Evolutionary conservation across 2,888 invertebrate species (phyloP), one percentile per base, ranked within the genome.

Genomic region (Phytoseiulus persimilis): DNA sequence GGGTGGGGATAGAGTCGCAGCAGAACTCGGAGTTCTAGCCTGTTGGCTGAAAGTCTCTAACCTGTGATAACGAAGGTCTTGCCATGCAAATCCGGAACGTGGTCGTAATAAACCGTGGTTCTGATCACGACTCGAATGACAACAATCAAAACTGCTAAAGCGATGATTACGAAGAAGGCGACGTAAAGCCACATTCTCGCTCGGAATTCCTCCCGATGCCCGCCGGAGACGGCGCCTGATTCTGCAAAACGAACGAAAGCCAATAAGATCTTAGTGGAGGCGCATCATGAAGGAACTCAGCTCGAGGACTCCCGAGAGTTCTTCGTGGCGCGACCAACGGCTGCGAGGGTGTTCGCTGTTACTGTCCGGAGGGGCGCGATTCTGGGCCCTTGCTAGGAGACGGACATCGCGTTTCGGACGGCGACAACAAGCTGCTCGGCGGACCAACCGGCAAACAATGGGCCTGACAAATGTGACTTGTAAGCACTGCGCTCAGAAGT

Each of bases 21-120:
- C n/a, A n/a, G n/a, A n/a, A n/a, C n/a, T n/a, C n/a, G n/a, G n/a
- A n/a, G n/a, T n/a, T n/a, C n/a, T n/a, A n/a, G 46, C 9, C 46
- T 46, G 9, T 46, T 46, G 46, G 9, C 46, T 46, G 46, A 6
- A 46, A 46, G n/a, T n/a, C 33, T 6, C 87, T 87, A 23, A 87
- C 87, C 87, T 87, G 87, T 87, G 32, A 87, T 33, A 23, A 87
- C 87, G 32, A 87, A 31, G 31, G 87, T 87, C 87, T 87, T 87
- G 87, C 87, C 87, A 33, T 33, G 32, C 6, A 87, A 33, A 87
- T 87, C 87, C 1, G 87, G 87, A 33, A 87, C 33, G 32, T 87
- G 87, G 87, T 87, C 87, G 45, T 87, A 87, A n/a, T 87, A 87
- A 28, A 87, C 87, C 6, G 87, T 87, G 33, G 87, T 87, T 0